Base-by-base conservation (phyloP, 2,888 invertebrate genomes). In the Azorinus chamasolen region DNA sequence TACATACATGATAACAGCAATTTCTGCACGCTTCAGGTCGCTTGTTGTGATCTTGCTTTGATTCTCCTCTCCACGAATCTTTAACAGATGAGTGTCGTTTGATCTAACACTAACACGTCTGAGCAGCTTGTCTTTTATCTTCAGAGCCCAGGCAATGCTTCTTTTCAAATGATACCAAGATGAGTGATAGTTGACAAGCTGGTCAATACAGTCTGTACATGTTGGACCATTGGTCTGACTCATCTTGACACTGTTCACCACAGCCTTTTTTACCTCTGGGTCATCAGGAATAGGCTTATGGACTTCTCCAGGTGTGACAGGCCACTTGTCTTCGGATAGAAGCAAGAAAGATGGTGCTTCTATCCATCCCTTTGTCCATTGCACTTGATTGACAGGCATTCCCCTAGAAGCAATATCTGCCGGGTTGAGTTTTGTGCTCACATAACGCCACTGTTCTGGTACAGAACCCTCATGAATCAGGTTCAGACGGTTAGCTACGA, bases 401-500 rank as follows among this genome's bases (percentile, higher is more conserved):
- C 70, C 70, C 2, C 62, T 25, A 0, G 70, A 70, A 18, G 62
- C 70, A 14, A 70, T 14, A 22, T 70, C 70, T 3, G 70, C 70
- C 18, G 62, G 79, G 43, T 62, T 70, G 2, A 18, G 10, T 22
- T 70, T 63, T 0, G 68, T 59, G 20, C 24, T 50, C 0, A 68
- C 25, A 25, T 62, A 62, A 0, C 18, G 27, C 70, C 62, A 70
- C 0, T 70, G 8, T 12, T 63, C 48, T n/a, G 45, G 5, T 8
- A 43, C 37, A 39, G 68, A 50, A 5, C 51, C 62, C n/a, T 76
- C 73, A 53, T 63, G 61, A n/a, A 77, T 77, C 0, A 68, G 20
- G 1, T 50, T n/a, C 25, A 80, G 50, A 24, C 72, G 37, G 45
- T 76, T 82, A 14, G 75, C 78, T 0, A 79, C 69, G 37, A 79